These are phyloP conservation scores for Caranx melampygus DNA, from an alignment of 2,113 vertebrate genomes.

Conservation along the genomic window DNA sequence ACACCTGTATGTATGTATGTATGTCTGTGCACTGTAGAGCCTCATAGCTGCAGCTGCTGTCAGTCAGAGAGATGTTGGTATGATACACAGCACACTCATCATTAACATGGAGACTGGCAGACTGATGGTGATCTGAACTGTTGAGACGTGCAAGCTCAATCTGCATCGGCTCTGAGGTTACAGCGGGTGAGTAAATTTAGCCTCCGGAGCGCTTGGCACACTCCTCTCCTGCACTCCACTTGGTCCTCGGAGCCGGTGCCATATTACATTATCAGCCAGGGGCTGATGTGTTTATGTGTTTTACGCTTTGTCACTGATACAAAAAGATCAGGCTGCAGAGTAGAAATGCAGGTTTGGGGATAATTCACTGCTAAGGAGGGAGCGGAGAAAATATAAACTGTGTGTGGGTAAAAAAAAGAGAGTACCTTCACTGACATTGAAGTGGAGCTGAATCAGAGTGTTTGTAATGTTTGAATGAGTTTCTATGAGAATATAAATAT, in stretches of 20 bases:
- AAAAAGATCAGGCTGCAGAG: constrained; percentile 35
- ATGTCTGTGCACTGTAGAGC: not conserved
- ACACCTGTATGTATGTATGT: not conserved
- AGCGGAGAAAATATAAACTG: constrained; percentile 1
- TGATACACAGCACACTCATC: constrained; percentile 30
- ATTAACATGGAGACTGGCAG: constrained; percentile 24
- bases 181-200: constrained; percentile 65
- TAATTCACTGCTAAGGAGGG: constrained; percentile 11
- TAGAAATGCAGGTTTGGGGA: constrained; percentile 29
- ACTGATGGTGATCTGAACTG: constrained; percentile 35
- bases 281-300: constrained; percentile 68
- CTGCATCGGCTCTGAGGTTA: constrained; percentile 48
- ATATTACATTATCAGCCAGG: constrained; percentile 65
- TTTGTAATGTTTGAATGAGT: constrained; percentile 9
- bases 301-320: constrained; percentile 64
- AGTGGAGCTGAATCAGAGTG: not conserved
- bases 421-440: not conserved
- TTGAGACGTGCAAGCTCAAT: constrained; percentile 54
- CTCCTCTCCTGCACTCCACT: constrained; percentile 38
- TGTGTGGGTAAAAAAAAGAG: not conserved
- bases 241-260: constrained; percentile 52
- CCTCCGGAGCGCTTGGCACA: constrained; percentile 61
- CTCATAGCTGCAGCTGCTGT: not conserved
- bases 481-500: not conserved
- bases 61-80: constrained; percentile 10